A percentile compares a stretch with the other conserved stretches of the same genome.
phyloP scores from a whole-genome alignment of 2,797 vertebrate species.

The Triplophysa yarkandensis region DNA sequence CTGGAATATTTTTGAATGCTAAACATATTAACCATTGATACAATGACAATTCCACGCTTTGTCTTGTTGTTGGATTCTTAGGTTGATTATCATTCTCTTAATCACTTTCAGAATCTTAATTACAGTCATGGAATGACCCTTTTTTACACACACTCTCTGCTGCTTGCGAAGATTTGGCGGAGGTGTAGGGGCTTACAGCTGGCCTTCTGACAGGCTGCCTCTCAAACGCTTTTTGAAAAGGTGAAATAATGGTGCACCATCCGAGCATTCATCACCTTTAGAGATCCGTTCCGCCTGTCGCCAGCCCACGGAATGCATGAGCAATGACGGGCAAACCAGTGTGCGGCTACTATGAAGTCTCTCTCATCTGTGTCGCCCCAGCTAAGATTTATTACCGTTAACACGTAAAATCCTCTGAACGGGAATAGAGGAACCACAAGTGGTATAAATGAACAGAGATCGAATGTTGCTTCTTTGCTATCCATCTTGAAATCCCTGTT shows the following conservation, averaged over 20 bases:
- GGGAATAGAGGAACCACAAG: slow-evolving; percentile 49
- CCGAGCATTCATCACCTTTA: slow-evolving; percentile 63
- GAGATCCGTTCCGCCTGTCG: slow-evolving; percentile 21
- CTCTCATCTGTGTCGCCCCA: slow-evolving; percentile 31
- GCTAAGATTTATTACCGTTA: slow-evolving; percentile 61
- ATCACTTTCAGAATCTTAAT: background rate
- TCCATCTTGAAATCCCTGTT: slow-evolving; percentile 1
- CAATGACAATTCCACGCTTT: background rate
- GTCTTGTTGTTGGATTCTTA: background rate
- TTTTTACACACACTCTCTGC: slow-evolving; percentile 45
- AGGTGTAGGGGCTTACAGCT: slow-evolving; percentile 42
- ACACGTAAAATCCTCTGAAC: slow-evolving; percentile 34
- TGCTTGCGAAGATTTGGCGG: slow-evolving; percentile 57
- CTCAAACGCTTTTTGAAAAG: slow-evolving; percentile 69
- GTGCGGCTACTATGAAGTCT: slow-evolving; percentile 15
- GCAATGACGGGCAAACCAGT: slow-evolving; percentile 52
- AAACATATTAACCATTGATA: too few relatives aligned
- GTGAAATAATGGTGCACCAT: slow-evolving; percentile 58
- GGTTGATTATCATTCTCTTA: background rate
- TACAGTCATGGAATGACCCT: background rate
- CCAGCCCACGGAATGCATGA: slow-evolving; percentile 54
- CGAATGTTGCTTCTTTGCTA: slow-evolving; percentile 24
- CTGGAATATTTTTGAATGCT: too few relatives aligned
- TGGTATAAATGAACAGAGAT: slow-evolving; percentile 43
- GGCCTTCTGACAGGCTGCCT: slow-evolving; percentile 63